Conservation (phyloP, 1,140 invertebrate species). For the Antheraea pernyi region DNA sequence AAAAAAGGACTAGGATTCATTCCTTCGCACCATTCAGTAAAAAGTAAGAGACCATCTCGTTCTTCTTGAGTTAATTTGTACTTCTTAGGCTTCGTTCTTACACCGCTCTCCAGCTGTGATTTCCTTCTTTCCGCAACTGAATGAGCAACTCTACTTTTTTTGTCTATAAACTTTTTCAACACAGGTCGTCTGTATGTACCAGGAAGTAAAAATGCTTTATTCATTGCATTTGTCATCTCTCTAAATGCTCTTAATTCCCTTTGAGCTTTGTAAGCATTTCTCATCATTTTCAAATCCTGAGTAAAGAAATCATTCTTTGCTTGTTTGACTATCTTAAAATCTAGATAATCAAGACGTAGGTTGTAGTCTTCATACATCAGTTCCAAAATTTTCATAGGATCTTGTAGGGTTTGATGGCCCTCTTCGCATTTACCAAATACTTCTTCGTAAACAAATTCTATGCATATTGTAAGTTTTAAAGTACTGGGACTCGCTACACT, state of each 20-base stretch:
- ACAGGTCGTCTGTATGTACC: slow-evolving; percentile 47
- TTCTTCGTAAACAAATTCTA: slow-evolving; percentile 84
- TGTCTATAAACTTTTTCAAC: slow-evolving; percentile 49
- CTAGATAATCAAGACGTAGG: slow-evolving; percentile 79
- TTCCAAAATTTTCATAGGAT: slow-evolving; percentile 83
- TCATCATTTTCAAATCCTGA: slow-evolving; percentile 80
- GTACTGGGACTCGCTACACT: slow-evolving; percentile 80
- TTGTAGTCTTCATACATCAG: slow-evolving; percentile 80
- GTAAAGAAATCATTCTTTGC: slow-evolving; percentile 80
- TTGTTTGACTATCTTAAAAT: slow-evolving; percentile 79
- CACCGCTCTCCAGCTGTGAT: slow-evolving; percentile 41
- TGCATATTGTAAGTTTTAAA: slow-evolving; percentile 80
- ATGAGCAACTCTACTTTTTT: slow-evolving; percentile 46
- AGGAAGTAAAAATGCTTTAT: slow-evolving; percentile 79
- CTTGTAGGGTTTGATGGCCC: slow-evolving; percentile 74
- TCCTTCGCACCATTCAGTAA: slow-evolving; percentile 77
- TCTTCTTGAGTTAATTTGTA: slow-evolving; percentile 63
- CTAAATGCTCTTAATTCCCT: slow-evolving; percentile 80
- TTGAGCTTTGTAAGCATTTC: slow-evolving; percentile 80
- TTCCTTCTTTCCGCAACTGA: slow-evolving; percentile 45
- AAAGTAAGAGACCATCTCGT: slow-evolving; percentile 61
- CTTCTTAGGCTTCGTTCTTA: slow-evolving; percentile 31
- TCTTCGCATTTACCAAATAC: slow-evolving; percentile 79
- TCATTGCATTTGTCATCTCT: slow-evolving; percentile 76
- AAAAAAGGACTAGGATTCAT: slow-evolving; percentile 64